Evolutionary conservation across 2,797 vertebrate genomes (phyloP).

Genomic region (Oryzias dopingdopingensis): DNA sequence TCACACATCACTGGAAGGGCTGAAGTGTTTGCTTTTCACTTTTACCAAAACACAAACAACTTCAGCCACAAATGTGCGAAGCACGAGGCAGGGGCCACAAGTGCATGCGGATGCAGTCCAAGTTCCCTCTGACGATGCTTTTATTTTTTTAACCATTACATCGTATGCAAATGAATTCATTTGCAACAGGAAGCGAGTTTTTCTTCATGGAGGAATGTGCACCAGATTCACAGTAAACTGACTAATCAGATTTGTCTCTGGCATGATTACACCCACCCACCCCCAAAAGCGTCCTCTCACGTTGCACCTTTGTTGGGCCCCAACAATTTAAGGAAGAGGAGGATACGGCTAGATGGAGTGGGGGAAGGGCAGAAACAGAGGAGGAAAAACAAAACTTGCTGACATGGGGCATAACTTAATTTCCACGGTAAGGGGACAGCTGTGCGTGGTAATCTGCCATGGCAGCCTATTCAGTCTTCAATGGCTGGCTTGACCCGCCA

Average conservation of each 20-base stretch:
- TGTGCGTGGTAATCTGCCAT: conserved; percentile 99
- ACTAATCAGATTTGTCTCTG: conserved; percentile 16
- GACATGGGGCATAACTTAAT: conserved; percentile 99
- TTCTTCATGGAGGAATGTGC: conserved; percentile 15
- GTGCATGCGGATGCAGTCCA: conserved; percentile 54
- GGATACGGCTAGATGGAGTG: conserved; percentile 41
- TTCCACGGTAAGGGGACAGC: conserved; percentile 99
- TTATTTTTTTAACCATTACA: conserved; percentile 21
- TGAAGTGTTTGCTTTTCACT: conserved; percentile 66
- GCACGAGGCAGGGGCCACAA: conserved; percentile 51
- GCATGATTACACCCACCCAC: conserved; percentile 38
- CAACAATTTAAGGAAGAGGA: conserved; percentile 67
- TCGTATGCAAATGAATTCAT: conserved; percentile 15
- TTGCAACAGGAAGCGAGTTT: conserved; percentile 19
- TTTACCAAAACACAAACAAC: conserved; percentile 73
- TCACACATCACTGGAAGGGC: conserved; percentile 61
- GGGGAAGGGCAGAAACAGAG: conserved; percentile 66
- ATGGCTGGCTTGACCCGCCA: conserved; percentile 97
- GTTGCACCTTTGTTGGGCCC: conserved; percentile 54
- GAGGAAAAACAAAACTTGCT: conserved; percentile 88
- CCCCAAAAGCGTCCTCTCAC: conserved; percentile 27
- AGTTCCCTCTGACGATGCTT: conserved; percentile 32
- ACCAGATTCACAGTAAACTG: not conserved
- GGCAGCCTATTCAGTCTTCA: conserved; percentile 98
- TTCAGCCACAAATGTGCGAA: conserved; percentile 69